Evolutionary conservation across 1,140 invertebrate genomes (phyloP).

Genomic region (Vanessa tameamea): DNA sequence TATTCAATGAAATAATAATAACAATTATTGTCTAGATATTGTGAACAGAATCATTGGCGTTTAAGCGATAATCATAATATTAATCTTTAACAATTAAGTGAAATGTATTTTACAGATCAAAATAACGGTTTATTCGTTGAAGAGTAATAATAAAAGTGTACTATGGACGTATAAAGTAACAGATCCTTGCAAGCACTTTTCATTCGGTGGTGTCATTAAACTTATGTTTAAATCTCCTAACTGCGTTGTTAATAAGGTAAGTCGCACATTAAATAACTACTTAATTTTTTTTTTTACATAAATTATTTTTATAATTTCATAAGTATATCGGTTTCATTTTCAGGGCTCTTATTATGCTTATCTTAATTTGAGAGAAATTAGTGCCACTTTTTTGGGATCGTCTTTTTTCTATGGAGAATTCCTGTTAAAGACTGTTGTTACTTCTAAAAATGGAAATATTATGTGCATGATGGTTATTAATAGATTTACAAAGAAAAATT

Average conservation of each 20-base stretch:
- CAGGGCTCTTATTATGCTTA: slow-evolving; percentile 32
- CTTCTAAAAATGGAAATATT: slow-evolving; percentile 44
- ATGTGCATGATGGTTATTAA: slow-evolving; percentile 30
- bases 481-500: slow-evolving; percentile 18
- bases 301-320: no score
- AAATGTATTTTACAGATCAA: slow-evolving; percentile 42
- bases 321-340: slow-evolving; percentile 24
- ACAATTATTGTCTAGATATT: no score
- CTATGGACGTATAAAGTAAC: slow-evolving; percentile 52
- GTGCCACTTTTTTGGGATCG: slow-evolving; percentile 31
- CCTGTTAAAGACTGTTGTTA: slow-evolving; percentile 24
- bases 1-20: no score
- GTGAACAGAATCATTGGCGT: no score
- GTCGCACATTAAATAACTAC: no score
- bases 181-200: slow-evolving; percentile 51
- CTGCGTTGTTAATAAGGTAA: slow-evolving; percentile 50
- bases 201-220: slow-evolving; percentile 34
- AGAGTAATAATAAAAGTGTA: slow-evolving; percentile 41
- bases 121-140: slow-evolving; percentile 43
- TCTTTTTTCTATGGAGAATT: slow-evolving; percentile 51
- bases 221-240: slow-evolving; percentile 38
- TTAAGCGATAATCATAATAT: no score
- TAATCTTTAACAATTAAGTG: background rate
- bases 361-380: slow-evolving; percentile 33
- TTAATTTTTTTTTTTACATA: no score